These are phyloP conservation scores for Cactoblastis cactorum DNA, from an alignment of 2,888 invertebrate genomes.

Conservation along the genomic window DNA sequence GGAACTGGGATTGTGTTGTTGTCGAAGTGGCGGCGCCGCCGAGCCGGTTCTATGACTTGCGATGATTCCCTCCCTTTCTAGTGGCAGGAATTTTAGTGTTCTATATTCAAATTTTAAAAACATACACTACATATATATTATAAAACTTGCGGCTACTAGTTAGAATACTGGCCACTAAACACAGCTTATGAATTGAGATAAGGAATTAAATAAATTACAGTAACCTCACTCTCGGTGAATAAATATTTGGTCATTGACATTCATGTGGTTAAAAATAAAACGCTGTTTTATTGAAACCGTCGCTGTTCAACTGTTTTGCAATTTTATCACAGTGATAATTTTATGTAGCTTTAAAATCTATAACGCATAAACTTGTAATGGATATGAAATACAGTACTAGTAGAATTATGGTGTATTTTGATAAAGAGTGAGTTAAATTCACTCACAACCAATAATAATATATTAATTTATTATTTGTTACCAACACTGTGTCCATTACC, in stretches of 20 bases:
- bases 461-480: no score
- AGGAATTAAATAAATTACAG: background rate
- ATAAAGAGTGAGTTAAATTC: no score
- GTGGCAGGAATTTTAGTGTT: slow-evolving; percentile 10
- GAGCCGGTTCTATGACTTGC: slow-evolving; percentile 9
- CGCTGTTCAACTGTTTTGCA: background rate
- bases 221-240: background rate
- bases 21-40: slow-evolving; percentile 1
- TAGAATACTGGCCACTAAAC: background rate
- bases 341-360: background rate
- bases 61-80: slow-evolving; percentile 10
- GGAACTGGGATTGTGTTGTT: slow-evolving; percentile 11
- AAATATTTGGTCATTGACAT: slow-evolving; percentile 2
- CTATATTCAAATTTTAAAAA: slow-evolving; percentile 8
- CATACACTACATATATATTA: background rate
- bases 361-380: no score
- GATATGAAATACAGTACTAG: no score
- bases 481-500: no score
- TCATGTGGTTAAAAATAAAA: background rate
- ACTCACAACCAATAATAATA: no score
- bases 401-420: no score
- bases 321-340: background rate
- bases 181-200: background rate
- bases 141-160: background rate
- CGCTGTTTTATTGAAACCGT: background rate